Base-by-base conservation (phyloP, 2,113 vertebrate species). In the Zosterops lateralis region DNA sequence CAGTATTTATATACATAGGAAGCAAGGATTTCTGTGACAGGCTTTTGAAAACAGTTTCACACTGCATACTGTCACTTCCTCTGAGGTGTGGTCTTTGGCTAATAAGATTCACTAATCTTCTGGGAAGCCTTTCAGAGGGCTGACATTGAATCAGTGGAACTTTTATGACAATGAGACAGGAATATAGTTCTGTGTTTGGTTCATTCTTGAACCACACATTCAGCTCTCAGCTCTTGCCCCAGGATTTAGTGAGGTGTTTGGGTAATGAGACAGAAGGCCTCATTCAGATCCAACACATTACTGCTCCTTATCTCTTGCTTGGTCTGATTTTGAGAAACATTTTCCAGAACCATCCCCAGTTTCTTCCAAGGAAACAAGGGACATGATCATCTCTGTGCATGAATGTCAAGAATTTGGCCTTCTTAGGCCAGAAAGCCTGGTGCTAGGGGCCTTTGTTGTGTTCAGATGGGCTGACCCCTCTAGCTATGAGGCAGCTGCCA, bases 401-500 rank as follows among this genome's bases (percentile, higher is more conserved):
- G 12, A 36, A 36, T 36, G 34, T 36, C 34, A 36, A 36, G 34
- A 36, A 36, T 36, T 36, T 36, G 34, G 34, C 34, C 8, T 36
- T 36, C 34, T 36, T 36, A 36, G 6, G 6, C 1, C 3, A 29
- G 31, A 79, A 72, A 31, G 11, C 19, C 7, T 44, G 6, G 3
- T 47, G 3, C 19, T 10, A 32, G 0, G 32, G 8, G 2, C 0
- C 2, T 18, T 65, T 9, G 10, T 38, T 38, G 8, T 38, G 38
- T 38, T 38, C 38, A 38, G 38, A 38, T 18, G 16, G 9, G 5
- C 6, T 17, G 10, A 40, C 0, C 0, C 4, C 1, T 26, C 3
- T 10, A 31, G 2, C 0, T 36, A 12, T 45, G 1, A 16, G 28
- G 0, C 5, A 31, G 1, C 9, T 47, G 12, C 3, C 6, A 38